phyloP scores from a whole-genome alignment of 2,113 vertebrate species.

The Lucifuga dentata region DNA sequence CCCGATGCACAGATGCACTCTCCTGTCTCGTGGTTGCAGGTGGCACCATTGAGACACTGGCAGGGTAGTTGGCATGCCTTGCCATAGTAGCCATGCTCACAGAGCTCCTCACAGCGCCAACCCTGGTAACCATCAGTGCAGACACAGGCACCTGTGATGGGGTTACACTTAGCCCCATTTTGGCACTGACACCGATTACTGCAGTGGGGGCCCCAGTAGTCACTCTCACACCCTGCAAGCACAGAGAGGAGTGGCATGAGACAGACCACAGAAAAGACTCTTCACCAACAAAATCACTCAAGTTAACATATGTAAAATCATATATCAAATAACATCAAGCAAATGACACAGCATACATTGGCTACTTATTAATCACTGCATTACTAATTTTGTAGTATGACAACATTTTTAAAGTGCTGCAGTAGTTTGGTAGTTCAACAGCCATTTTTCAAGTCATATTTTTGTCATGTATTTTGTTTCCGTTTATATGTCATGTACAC shows the following conservation, averaged over 20 bases:
- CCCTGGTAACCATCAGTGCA: constrained; percentile 94
- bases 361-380: constrained; percentile 1
- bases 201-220: constrained; percentile 98
- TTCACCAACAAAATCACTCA: constrained; percentile 13
- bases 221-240: constrained; percentile 93
- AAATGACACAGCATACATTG: too few relatives aligned
- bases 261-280: constrained; percentile 16
- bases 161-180: constrained; percentile 96
- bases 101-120: constrained; percentile 97
- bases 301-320: constrained; percentile 19
- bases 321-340: constrained; percentile 6
- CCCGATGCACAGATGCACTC: constrained; percentile 95
- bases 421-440: not conserved
- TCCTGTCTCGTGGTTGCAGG: constrained; percentile 94
- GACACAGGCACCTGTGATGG: constrained; percentile 97
- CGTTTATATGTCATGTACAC: too few relatives aligned
- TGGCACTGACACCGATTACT: constrained; percentile 98
- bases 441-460: not conserved
- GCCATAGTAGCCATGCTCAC: constrained; percentile 91
- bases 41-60: constrained; percentile 94
- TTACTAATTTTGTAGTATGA: not conserved
- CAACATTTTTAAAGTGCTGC: not conserved
- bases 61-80: constrained; percentile 93
- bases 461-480: too few relatives aligned
- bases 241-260: constrained; percentile 49